Evolutionary conservation across 2,888 invertebrate genomes (phyloP).

Genomic region (Quadroppia sp.): DNA sequence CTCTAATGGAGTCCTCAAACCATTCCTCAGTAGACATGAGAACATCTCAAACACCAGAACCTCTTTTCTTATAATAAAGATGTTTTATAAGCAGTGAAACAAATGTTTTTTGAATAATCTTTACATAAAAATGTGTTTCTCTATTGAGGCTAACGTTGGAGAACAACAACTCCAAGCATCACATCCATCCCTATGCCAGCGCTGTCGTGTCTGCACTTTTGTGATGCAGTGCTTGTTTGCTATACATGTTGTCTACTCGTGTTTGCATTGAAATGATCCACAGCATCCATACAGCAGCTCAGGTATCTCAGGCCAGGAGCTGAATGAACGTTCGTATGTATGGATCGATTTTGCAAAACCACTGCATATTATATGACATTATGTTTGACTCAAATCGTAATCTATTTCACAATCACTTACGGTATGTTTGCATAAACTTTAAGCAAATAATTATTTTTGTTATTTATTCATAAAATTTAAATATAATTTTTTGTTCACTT

Average conservation of each 20-base stretch:
- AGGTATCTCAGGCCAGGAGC: conserved; percentile 11
- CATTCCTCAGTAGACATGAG: background rate
- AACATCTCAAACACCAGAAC: too few species aligned
- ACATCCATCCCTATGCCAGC: background rate
- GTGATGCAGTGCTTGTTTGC: background rate
- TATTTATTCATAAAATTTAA: too few species aligned
- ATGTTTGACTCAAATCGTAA: background rate
- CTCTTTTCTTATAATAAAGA: background rate
- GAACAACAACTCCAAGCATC: background rate
- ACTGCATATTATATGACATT: background rate
- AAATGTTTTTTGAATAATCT: background rate
- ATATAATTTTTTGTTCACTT: too few species aligned
- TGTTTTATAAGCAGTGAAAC: background rate
- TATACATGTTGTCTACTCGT: conserved; percentile 11
- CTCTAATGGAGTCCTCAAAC: background rate
- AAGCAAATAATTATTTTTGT: too few species aligned
- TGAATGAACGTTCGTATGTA: background rate
- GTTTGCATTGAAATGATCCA: conserved; percentile 11
- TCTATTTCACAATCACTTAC: background rate
- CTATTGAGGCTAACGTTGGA: background rate
- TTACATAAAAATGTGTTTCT: background rate
- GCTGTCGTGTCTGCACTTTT: background rate
- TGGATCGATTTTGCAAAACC: conserved; percentile 27
- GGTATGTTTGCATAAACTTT: background rate
- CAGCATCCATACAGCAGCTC: background rate